Base-by-base conservation (phyloP, 92 coral and sea anemone genomes). In the Umimayanthus kanabou region DNA sequence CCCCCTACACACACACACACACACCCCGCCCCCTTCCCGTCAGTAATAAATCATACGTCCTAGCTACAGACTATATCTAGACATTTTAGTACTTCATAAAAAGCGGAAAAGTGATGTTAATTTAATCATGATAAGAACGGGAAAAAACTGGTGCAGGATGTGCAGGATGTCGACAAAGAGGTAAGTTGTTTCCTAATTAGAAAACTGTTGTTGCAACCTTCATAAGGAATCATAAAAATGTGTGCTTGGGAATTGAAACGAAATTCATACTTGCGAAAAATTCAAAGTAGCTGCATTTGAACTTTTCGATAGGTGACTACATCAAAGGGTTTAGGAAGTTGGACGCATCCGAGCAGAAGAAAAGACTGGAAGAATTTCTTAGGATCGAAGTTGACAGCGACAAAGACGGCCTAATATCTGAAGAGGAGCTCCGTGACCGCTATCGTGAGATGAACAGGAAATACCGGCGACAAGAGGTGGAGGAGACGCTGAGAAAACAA, bases 351-450 rank as follows among this genome's bases (percentile, higher is more conserved):
- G 98, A 95, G 79, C 96, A 91, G 33, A 96, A 95, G 73, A 73
- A 67, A 72, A 91, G 87, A 85, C 79, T 95, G 43, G 88, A 87
- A 70, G 89, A 95, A 80, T 85, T 93, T 25, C 89, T 95, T 4
- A 81, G 80, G 45, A 89, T 77, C 74, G 98, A 95, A 84, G 89
- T 95, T 49, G 98, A 95, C 89, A 57, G 82, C 67, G 91, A 95
- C 83, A 95, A 93, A 79, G 98, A 95, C 66, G 96, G 96, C 43
- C 84, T 93, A 25, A 80, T 95, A 61, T 91, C 96, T 26, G 98
- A 95, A 79, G 98, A 91, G 33, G 98, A 95, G 73, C 92, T 95
- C 57, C 93, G 98, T 23, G 84, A 77, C 6, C 80, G 94, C 70
- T 92, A 93, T 20, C 93, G 84, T 15, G 84, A 84, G n/a, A 93